Conservation (phyloP, 2,113 vertebrate species). For the Colaptes auratus region DNA sequence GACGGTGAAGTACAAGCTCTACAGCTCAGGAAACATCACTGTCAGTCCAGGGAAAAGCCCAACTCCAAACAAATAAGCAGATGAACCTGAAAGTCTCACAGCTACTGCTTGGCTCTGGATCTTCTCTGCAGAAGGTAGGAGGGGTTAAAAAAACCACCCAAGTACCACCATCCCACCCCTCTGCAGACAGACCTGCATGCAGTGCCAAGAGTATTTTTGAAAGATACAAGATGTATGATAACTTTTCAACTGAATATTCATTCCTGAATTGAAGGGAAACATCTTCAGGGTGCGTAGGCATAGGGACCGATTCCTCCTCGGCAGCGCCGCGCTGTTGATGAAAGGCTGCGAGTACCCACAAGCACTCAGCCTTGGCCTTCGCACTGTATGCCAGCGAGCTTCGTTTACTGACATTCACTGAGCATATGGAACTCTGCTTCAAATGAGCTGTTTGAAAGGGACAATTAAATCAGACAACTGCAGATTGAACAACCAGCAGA, state of each 20-base stretch:
- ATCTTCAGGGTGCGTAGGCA: slow-evolving; percentile 45
- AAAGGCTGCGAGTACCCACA: slow-evolving; percentile 33
- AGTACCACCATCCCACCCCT: not conserved
- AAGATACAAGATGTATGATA: slow-evolving; percentile 44
- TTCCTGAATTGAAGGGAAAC: slow-evolving; percentile 56
- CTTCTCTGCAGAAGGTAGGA: not conserved
- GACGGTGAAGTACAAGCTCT: not conserved
- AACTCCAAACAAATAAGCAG: not conserved
- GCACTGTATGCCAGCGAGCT: slow-evolving; percentile 39
- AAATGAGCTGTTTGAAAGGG: slow-evolving; percentile 27
- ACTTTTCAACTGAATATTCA: slow-evolving; percentile 54
- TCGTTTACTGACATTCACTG: slow-evolving; percentile 27
- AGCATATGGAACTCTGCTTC: slow-evolving; percentile 31
- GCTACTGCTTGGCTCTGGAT: not conserved
- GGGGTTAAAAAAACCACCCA: not conserved
- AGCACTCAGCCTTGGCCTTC: slow-evolving; percentile 40
- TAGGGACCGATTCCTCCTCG: slow-evolving; percentile 11
- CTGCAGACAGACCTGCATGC: slow-evolving; percentile 26
- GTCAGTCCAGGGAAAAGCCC: not conserved
- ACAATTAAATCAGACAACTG: slow-evolving; percentile 44
- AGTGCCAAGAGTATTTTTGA: slow-evolving; percentile 43
- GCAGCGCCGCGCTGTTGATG: not conserved
- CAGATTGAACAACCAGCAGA: slow-evolving; percentile 23
- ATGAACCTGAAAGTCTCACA: slow-evolving; percentile 17
- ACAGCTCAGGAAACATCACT: not conserved